Evolutionary conservation across 1,140 invertebrate species (phyloP).

Genomic region (Drosophila takahashii): DNA sequence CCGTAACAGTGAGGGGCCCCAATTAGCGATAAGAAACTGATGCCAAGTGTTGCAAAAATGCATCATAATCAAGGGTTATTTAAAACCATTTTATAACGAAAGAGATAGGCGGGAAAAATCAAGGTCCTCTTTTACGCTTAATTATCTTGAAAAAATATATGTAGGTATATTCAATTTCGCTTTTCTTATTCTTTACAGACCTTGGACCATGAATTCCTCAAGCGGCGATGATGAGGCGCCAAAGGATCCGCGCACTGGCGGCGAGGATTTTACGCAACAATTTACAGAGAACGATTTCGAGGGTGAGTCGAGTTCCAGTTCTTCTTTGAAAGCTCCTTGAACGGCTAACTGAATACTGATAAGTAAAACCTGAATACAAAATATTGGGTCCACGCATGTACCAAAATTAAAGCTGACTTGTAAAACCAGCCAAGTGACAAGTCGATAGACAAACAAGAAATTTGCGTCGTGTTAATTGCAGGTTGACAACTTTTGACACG

Average conservation of each 20-base stretch:
- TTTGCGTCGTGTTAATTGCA: conserved; percentile 57
- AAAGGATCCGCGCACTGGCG: conserved; percentile 92
- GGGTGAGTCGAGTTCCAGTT: conserved; percentile 86
- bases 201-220: conserved; percentile 87
- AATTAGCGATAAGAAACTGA: not conserved
- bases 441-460: conserved; percentile 32
- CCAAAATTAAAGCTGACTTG: conserved; percentile 17
- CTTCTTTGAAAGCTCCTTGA: conserved; percentile 4
- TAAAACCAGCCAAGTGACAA: conserved; percentile 52
- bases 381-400: not conserved
- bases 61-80: not conserved
- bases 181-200: conserved; percentile 83
- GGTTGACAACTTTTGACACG: conserved; percentile 13
- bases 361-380: conserved; percentile 23
- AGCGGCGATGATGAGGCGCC: conserved; percentile 91
- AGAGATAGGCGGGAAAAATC: not conserved
- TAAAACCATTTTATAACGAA: not conserved
- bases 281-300: conserved; percentile 95
- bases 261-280: conserved; percentile 89
- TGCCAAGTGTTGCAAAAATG: not conserved
- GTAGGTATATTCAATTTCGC: conserved; percentile 7
- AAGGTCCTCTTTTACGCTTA: conserved; percentile 4
- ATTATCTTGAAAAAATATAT: conserved; percentile 13
- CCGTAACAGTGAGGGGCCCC: not conserved
- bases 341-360: conserved; percentile 28